Conservation (phyloP, 2,113 vertebrate genomes). For the Lampris incognitus region DNA sequence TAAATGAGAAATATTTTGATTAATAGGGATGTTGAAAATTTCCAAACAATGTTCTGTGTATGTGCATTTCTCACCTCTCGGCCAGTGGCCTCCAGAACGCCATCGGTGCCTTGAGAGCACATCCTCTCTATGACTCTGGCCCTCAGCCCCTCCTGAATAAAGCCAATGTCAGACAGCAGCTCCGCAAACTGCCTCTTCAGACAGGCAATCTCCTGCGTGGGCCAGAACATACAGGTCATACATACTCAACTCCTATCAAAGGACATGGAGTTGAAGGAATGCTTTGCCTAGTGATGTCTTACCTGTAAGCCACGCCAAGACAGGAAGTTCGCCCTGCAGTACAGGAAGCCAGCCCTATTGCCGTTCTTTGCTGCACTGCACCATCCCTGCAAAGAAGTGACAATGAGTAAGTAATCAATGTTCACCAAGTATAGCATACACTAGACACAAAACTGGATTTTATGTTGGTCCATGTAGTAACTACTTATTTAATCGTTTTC, state of each 20-base stretch:
- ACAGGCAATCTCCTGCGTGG: constrained; percentile 91
- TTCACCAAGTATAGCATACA: not conserved
- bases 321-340: constrained; percentile 95
- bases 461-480: not conserved
- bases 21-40: no score
- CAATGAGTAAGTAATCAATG: not conserved
- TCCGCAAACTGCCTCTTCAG: constrained; percentile 97
- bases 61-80: constrained; percentile 85
- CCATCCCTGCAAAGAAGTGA: constrained; percentile 85
- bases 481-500: not conserved
- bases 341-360: constrained; percentile 83
- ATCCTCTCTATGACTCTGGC: constrained; percentile 91
- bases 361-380: constrained; percentile 85
- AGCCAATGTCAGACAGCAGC: constrained; percentile 96
- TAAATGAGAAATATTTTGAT: no score
- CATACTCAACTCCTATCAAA: no score
- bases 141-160: constrained; percentile 92
- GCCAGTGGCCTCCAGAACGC: constrained; percentile 90
- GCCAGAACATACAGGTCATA: not conserved
- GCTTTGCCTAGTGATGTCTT: constrained; percentile 11
- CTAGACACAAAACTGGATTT: not conserved
- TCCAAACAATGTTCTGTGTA: not conserved
- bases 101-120: constrained; percentile 86
- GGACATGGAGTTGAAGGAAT: no score
- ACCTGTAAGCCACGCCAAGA: constrained; percentile 92